phyloP scores from a whole-genome alignment of 2,797 vertebrate species.

The Australoheros facetus region DNA sequence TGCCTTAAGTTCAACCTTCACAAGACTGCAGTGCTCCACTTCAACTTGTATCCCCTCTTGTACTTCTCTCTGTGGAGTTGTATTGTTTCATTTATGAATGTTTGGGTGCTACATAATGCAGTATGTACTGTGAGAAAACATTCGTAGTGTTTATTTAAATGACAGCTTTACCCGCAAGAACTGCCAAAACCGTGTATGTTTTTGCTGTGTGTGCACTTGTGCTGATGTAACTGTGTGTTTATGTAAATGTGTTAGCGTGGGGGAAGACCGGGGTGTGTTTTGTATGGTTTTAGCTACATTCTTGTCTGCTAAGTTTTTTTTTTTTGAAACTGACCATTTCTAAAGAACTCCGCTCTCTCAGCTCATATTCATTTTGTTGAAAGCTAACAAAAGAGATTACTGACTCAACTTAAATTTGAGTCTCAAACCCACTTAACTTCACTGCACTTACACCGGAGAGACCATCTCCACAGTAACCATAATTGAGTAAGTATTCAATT shows the following conservation, averaged over 20 bases:
- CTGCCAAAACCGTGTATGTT: constrained; percentile 37
- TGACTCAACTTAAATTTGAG: not conserved
- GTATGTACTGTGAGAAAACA: constrained; percentile 40
- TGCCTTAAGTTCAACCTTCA: constrained; percentile 57
- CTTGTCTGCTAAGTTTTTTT: constrained; percentile 23
- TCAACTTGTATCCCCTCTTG: constrained; percentile 19
- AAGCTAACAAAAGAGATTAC: not conserved
- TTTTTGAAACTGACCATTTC: constrained; percentile 44
- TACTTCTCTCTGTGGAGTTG: constrained; percentile 30
- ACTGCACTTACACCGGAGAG: not conserved
- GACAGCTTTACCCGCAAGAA: constrained; percentile 47
- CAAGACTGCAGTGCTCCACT: constrained; percentile 38
- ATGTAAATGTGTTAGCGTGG: constrained; percentile 19
- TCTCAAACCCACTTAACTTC: not conserved
- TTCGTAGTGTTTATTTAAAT: constrained; percentile 58
- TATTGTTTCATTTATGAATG: constrained; percentile 54
- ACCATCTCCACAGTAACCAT: not conserved
- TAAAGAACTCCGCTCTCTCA: not conserved
- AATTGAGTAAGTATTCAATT: not conserved
- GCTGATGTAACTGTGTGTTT: constrained; percentile 31
- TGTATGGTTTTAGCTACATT: constrained; percentile 28
- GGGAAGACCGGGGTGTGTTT: constrained; percentile 2
- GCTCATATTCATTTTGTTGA: not conserved
- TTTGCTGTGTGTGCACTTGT: constrained; percentile 30
- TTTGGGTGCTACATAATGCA: constrained; percentile 56